Evolutionary conservation across 1,140 invertebrate genomes (phyloP), one percentile per base, ranked within the genome.

Genomic region (Tetramorium simillimum): DNA sequence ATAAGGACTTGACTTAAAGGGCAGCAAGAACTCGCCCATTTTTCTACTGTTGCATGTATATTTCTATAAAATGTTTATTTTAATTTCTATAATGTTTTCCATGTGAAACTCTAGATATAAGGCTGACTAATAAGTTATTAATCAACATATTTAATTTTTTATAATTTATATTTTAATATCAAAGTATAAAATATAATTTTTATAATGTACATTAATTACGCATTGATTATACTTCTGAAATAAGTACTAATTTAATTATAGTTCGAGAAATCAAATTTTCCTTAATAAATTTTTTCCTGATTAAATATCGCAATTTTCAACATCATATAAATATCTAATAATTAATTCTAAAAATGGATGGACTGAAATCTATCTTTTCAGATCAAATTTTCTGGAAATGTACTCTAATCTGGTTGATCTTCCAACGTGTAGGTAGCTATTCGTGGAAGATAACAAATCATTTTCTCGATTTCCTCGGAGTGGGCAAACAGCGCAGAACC

Each of bases 391-490:
- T 78, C 10, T 46, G 18, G 18, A 24, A 40, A 24, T 33, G 10
- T 40, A 53, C 14, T 28, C 37, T 28, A 81, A 81, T 69, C 62
- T 51, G 46, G 33, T 51, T 69, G 62, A 80, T 69, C 21, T 14
- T 37, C n/a, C 62, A 63, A 46, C 2, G 46, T 40, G 21, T 40
- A 62, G 46, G 14, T 4, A 24, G 51, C 72, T 85, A 77, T 77
- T 85, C 28, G 58, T 40, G 58, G 28, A 77, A 18, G 18, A 65
- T 33, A 77, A 78, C 58, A 85, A 85, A 85, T 77, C 33, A 85
- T 85, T 58, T 73, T 73, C 40, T 65, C 73, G n/a, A 10, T 51
- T 51, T 65, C 58, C 16, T 3, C 70, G 28, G 40, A 76, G n/a
- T 85, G 43, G 5, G 28, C 43, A 85, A 85, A 85, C 43, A 85